Conservation (phyloP, 2,888 invertebrate species). For the Philereme transversata region DNA sequence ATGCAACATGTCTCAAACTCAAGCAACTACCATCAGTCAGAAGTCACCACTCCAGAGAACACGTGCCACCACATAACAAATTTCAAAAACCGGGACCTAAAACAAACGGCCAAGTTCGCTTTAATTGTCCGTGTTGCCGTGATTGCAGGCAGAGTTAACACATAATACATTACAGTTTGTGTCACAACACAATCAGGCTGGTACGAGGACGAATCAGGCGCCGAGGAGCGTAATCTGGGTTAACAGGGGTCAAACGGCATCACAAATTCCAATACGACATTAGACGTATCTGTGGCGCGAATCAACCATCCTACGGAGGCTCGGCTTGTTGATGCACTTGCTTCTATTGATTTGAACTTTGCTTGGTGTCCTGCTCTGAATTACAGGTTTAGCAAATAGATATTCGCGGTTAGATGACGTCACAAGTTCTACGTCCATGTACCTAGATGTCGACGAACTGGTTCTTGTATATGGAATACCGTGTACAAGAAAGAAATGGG, state of each 20-base stretch:
- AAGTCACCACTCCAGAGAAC: background rate
- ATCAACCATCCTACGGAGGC: conserved; percentile 74
- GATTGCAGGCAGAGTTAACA: conserved; percentile 84
- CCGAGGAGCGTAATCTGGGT: conserved; percentile 87
- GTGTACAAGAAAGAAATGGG: no score
- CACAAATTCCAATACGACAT: conserved; percentile 87
- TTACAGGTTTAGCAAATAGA: conserved; percentile 23
- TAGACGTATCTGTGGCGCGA: conserved; percentile 84
- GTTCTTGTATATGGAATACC: no score
- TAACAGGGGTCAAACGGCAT: conserved; percentile 90
- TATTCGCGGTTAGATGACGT: no score
- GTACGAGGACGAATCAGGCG: conserved; percentile 83
- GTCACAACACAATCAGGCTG: conserved; percentile 84
- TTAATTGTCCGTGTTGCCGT: conserved; percentile 79
- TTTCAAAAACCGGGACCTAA: conserved; percentile 38
- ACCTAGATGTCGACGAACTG: no score
- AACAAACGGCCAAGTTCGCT: conserved; percentile 69
- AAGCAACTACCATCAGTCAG: background rate
- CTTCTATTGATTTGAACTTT: conserved; percentile 34
- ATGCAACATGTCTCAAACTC: background rate
- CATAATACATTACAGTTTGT: conserved; percentile 85
- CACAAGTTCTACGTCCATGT: no score
- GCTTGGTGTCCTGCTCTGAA: conserved; percentile 23
- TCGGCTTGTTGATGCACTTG: conserved; percentile 46
- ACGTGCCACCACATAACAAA: conserved; percentile 25